Evolutionary conservation across 2,888 invertebrate genomes (phyloP), one percentile per base, ranked within the genome.

Genomic region (Drosophila silvestris): DNA sequence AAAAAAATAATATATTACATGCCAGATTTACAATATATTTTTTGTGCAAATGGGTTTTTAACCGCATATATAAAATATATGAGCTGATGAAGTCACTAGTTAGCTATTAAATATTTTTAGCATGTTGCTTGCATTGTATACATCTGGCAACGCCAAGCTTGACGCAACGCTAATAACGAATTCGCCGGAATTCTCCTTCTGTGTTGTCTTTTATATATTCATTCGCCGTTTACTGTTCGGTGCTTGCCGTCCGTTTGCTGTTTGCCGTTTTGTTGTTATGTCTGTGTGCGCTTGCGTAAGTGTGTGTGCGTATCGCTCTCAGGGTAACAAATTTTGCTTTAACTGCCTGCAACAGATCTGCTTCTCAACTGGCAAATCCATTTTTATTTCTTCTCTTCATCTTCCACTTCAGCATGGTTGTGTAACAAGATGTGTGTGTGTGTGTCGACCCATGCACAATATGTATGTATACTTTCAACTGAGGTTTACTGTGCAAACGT

Each of bases 251-350:
- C 19, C 33, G 4, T 33, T 33, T 33, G 26, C 12, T 33, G n/a
- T 64, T 12, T 33, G 26, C 12, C 22, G 16, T 64, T 39, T 19
- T 19, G 19, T 37, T 33, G 14, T 51, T 65, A 12, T 65, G 39
- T 60, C 28, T 64, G 30, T 28, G 26, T 14, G 76, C 63, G 66
- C 76, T 75, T 66, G 62, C 65, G 70, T 68, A 41, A 54, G 71
- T 75, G 63, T 61, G 69, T 51, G 61, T 51, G 70, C 22, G 35
- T 64, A 16, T 50, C 6, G 14, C n/a, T 76, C 63, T 58, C 37
- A 61, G 61, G 71, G 67, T 64, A 60, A 50, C 30, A 58, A 70
- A 58, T 53, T 47, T 28, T 9, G 41, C 2, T 35, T 33, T 19
- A 3, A 26, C 47, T 54, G 10, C 19, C 47, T 54, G 10, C 19